Evolutionary conservation across 1,140 invertebrate species (phyloP).

Genomic region (Saxidomus purpurata): DNA sequence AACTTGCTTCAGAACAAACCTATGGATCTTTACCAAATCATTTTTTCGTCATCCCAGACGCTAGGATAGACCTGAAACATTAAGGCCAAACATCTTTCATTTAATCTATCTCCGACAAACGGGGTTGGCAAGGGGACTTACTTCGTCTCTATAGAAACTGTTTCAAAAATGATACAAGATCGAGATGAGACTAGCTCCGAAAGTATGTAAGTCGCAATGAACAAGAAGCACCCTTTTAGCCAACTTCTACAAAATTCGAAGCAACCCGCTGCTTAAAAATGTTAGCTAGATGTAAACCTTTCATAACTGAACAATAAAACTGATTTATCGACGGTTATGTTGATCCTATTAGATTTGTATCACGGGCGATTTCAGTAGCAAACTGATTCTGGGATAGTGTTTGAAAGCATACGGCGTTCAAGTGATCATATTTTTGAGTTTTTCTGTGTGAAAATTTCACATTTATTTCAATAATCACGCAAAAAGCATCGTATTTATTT

Average conservation of each 20-base stretch:
- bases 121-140: no score
- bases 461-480: not conserved
- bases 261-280: conserved; percentile 37
- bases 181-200: not conserved
- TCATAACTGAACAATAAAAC: conserved; percentile 60
- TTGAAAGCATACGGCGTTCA: conserved; percentile 20
- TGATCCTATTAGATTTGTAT: conserved; percentile 45
- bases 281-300: conserved; percentile 58
- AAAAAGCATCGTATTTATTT: not conserved
- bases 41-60: no score
- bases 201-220: not conserved
- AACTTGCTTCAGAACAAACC: no score
- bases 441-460: not conserved
- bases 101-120: no score
- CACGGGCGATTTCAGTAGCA: conserved; percentile 39
- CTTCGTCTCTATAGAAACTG: no score
- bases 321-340: conserved; percentile 54
- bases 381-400: not conserved
- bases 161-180: no score
- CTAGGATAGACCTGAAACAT: no score
- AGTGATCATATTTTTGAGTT: conserved; percentile 1
- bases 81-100: no score
- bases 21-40: no score
- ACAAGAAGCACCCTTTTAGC: conserved; percentile 10
- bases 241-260: not conserved